These are phyloP conservation scores for Danio albolineatus DNA, from an alignment of 2,797 vertebrate genomes.

Conservation along the genomic window DNA sequence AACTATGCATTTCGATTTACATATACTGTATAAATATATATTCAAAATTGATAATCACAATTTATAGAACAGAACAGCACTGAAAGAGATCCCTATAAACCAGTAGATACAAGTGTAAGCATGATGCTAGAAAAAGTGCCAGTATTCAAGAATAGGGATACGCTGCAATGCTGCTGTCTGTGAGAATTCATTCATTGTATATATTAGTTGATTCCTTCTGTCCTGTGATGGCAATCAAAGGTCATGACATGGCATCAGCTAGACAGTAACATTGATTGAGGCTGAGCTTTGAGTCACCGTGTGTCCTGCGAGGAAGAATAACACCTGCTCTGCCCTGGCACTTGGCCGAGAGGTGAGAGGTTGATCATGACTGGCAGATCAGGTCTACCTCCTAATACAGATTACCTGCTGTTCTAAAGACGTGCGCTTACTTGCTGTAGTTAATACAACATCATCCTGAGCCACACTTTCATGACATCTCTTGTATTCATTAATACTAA, in stretches of 20 bases:
- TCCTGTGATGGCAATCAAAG: conserved; percentile 19
- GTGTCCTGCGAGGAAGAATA: conserved; percentile 37
- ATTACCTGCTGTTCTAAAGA: conserved; percentile 71
- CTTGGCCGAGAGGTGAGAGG: conserved; percentile 71
- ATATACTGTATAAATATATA: no score
- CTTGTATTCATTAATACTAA: neutral
- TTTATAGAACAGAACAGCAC: conserved; percentile 31
- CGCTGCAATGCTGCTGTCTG: neutral
- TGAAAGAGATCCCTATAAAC: conserved; percentile 67
- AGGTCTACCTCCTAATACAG: conserved; percentile 70
- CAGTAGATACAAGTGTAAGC: conserved; percentile 79
- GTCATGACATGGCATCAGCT: conserved; percentile 31
- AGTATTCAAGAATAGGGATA: neutral
- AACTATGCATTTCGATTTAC: neutral
- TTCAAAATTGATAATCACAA: neutral
- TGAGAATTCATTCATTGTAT: neutral
- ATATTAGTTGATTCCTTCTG: conserved; percentile 28
- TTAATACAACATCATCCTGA: conserved; percentile 67
- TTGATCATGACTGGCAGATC: conserved; percentile 68
- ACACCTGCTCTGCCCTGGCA: conserved; percentile 59
- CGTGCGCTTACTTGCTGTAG: conserved; percentile 44
- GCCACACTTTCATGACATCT: neutral
- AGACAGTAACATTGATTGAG: conserved; percentile 45
- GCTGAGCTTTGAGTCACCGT: conserved; percentile 41
- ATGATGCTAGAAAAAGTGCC: conserved; percentile 19